phyloP scores from a whole-genome alignment of 2,797 vertebrate genomes.

The Spinibarbus caldwelli region DNA sequence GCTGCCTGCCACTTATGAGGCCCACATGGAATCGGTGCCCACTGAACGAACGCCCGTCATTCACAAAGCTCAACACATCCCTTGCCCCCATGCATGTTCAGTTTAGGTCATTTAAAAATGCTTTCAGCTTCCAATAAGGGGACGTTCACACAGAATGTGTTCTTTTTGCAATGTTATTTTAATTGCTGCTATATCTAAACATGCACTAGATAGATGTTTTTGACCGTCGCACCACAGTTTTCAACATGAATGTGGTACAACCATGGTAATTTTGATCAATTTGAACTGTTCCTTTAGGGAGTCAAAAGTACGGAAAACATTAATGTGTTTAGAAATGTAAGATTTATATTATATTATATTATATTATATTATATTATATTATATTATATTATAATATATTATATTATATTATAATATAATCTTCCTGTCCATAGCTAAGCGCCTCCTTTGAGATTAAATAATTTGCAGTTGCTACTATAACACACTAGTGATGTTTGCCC shows the following conservation, averaged over 20 bases:
- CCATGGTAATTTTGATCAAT: background rate
- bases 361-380: no score
- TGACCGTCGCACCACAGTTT: background rate
- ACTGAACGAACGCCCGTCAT: background rate
- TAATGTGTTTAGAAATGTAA: background rate
- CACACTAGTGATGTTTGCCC: background rate
- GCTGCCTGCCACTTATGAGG: conserved; percentile 47
- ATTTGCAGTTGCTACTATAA: background rate
- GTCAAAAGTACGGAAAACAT: background rate
- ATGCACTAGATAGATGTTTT: background rate
- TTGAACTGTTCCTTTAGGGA: background rate
- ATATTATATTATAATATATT: no score
- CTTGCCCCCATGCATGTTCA: background rate
- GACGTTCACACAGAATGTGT: background rate
- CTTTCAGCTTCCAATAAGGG: background rate
- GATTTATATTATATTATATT: background rate
- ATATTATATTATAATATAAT: background rate
- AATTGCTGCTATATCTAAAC: background rate
- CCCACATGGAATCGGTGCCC: conserved; percentile 24
- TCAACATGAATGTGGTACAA: background rate
- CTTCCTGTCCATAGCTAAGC: background rate
- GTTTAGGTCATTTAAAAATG: conserved; percentile 4
- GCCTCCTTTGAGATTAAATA: background rate
- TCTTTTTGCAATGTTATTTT: background rate
- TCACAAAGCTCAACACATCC: background rate